A percentile compares a stretch with the other conserved stretches of the same genome.
These are phyloP conservation scores for Hyperoplus lanceolatus DNA, from an alignment of 2,797 vertebrate species.

Conservation along the genomic window DNA sequence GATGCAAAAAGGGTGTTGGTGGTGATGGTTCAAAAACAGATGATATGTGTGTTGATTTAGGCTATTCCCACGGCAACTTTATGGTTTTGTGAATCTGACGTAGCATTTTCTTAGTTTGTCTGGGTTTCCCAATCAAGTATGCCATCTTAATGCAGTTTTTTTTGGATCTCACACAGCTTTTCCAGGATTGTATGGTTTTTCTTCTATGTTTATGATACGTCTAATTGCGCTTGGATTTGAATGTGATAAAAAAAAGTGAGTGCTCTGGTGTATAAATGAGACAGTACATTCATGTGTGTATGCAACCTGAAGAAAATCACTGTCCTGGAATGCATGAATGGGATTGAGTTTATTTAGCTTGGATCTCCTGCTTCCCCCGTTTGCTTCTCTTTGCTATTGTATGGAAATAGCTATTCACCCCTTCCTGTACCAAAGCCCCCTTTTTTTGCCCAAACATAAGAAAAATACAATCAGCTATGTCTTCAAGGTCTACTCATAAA, in stretches of 20 bases:
- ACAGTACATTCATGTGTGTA: constrained; percentile 13
- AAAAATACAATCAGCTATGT: constrained; percentile 57
- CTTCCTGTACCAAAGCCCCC: constrained; percentile 26
- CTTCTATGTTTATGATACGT: constrained; percentile 24
- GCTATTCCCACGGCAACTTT: background rate
- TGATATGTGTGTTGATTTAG: constrained; percentile 1
- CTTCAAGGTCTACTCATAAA: constrained; percentile 53
- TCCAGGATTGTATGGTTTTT: constrained; percentile 4
- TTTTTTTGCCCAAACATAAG: constrained; percentile 56
- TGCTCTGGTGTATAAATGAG: background rate
- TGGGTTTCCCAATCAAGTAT: constrained; percentile 28
- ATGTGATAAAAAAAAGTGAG: constrained; percentile 37
- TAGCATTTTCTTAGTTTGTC: background rate
- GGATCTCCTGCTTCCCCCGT: constrained; percentile 39
- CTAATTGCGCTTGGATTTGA: constrained; percentile 48
- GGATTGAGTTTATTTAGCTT: constrained; percentile 66
- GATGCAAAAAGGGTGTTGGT: background rate
- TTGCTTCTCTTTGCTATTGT: constrained; percentile 53
- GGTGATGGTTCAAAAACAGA: background rate
- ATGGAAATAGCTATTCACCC: constrained; percentile 58
- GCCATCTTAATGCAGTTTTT: constrained; percentile 32
- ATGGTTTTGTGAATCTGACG: background rate
- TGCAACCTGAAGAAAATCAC: constrained; percentile 49
- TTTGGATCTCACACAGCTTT: background rate
- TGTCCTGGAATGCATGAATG: constrained; percentile 42